Percentiles rank a stretch among this genome's conserved stretches.
These are phyloP conservation scores for Eulacestoma nigropectus DNA, from an alignment of 2,113 vertebrate genomes.

Conservation along the genomic window DNA sequence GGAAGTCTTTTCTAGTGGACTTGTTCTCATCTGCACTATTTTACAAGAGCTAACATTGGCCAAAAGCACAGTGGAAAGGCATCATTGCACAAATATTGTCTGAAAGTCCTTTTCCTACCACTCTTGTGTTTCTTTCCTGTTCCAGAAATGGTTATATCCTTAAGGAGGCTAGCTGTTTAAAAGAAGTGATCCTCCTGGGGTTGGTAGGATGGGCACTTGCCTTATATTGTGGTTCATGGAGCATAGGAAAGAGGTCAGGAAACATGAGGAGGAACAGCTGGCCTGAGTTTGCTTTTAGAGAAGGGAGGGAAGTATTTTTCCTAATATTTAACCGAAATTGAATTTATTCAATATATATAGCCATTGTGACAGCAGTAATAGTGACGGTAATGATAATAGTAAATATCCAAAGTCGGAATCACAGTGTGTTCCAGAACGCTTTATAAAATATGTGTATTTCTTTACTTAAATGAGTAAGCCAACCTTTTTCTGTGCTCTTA, in stretches of 20 bases:
- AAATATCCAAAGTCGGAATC: not conserved
- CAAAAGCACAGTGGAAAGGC: not conserved
- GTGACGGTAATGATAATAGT: not conserved
- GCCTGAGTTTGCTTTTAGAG: not conserved
- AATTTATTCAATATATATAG: not conserved
- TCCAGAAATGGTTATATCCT: not conserved
- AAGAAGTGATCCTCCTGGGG: not conserved
- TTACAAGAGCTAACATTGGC: not conserved
- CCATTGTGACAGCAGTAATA: not conserved
- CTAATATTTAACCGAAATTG: not conserved
- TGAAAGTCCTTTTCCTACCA: not conserved
- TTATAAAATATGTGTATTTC: not conserved
- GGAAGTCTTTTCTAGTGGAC: not conserved
- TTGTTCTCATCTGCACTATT: not conserved
- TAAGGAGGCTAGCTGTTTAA: not conserved
- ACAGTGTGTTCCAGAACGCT: not conserved
- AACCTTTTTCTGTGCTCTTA: not conserved
- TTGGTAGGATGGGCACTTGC: not conserved
- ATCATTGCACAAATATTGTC: not conserved
- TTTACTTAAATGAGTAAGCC: not conserved
- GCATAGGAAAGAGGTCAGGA: not conserved
- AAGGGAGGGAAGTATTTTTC: not conserved
- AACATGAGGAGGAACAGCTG: not conserved
- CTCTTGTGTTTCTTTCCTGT: not conserved
- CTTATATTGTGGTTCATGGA: not conserved